Base-by-base conservation (phyloP, 2,797 vertebrate genomes). In the Microcaecilia unicolor region DNA sequence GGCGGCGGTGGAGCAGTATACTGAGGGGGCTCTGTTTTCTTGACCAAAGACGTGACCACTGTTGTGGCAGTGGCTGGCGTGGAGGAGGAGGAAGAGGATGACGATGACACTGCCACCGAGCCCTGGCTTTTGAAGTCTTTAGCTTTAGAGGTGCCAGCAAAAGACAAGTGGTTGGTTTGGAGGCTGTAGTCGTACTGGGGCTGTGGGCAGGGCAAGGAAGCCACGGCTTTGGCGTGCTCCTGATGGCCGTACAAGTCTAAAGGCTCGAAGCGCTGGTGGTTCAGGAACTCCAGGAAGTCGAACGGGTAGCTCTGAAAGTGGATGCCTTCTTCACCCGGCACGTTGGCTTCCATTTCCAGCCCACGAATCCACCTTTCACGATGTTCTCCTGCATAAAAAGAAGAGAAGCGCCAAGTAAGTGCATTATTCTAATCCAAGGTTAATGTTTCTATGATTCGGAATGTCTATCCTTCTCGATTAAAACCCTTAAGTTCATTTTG, bases 301-400 rank as follows among this genome's bases (percentile, higher is more conserved):
- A 78, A 78, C 9, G 76, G 76, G 34, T 78, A 76, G 34, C 67
- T 74, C 55, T 78, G 76, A 63, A 78, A 76, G 34, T 78, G 76
- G 26, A 75, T 67, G 27, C 66, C 65, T 19, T 78, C 76, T 44
- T 78, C 73, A 43, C 70, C 62, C 1, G 55, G 55, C 2, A 63
- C 49, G 64, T 76, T 76, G 7, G 71, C 55, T 70, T 78, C 75
- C 75, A 78, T 78, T 34, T 49, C 60, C 18, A 9, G 47, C 40
- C 18, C 14, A 4, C n/a, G 38, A 11, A 26, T n/a, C n/a, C n/a
- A n/a, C n/a, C n/a, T n/a, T n/a, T n/a, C n/a, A n/a, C n/a, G n/a
- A n/a, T n/a, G n/a, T n/a, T n/a, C n/a, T n/a, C n/a, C n/a, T n/a
- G n/a, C n/a, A n/a, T n/a, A n/a, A n/a, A n/a, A n/a, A n/a, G n/a